phyloP scores from a whole-genome alignment of 2,888 invertebrate species.

The Boloria selene region DNA sequence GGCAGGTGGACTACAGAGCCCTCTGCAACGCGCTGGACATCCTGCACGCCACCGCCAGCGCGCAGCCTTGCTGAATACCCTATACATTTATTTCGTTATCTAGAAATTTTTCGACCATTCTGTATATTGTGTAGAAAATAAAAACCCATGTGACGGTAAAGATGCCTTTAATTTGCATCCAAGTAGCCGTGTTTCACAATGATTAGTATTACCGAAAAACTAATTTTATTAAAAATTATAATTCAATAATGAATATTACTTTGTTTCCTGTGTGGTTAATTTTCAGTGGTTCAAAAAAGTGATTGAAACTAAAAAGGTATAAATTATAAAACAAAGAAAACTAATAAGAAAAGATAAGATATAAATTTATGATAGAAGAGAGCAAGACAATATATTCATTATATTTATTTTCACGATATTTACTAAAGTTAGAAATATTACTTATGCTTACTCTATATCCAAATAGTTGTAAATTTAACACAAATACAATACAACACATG shows the following conservation, averaged over 20 bases:
- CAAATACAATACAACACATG: conserved; percentile 13
- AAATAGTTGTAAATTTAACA: conserved; percentile 10
- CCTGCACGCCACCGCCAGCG: conserved; percentile 81
- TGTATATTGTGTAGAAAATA: conserved; percentile 4
- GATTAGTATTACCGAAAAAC: no score
- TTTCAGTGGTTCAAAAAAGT: neutral
- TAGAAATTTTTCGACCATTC: no score
- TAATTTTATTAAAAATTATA: no score
- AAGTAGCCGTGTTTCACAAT: no score
- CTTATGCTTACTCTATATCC: conserved; percentile 22
- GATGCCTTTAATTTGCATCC: no score
- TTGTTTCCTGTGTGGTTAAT: no score
- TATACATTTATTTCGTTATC: no score
- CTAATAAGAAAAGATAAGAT: conserved; percentile 2
- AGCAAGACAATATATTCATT: conserved; percentile 18
- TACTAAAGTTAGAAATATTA: conserved; percentile 13
- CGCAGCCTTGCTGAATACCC: conserved; percentile 64
- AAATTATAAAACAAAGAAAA: neutral
- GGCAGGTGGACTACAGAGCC: conserved; percentile 86
- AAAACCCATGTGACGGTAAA: neutral
- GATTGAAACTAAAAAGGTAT: neutral
- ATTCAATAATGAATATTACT: no score
- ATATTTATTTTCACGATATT: conserved; percentile 22
- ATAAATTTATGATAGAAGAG: conserved; percentile 23
- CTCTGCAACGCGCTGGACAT: conserved; percentile 86